Conservation (phyloP, 2,797 vertebrate species). For the Leontocebus nigricollis region DNA sequence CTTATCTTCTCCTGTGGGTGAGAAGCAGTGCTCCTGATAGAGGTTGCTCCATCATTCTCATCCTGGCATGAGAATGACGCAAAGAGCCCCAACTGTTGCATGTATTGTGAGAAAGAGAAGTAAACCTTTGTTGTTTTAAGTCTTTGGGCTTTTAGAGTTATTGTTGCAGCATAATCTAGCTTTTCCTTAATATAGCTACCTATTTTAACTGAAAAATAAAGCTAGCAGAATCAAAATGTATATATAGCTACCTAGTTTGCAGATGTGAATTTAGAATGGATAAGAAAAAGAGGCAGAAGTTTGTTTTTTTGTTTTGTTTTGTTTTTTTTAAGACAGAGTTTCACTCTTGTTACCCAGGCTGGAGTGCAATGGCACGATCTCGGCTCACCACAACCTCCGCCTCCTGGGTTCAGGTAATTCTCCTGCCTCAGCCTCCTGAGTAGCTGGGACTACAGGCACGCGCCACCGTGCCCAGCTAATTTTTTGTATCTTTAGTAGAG, state of each 20-base stretch:
- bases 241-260: background rate
- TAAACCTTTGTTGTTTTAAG: background rate
- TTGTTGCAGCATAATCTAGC: background rate
- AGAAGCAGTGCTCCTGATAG: background rate
- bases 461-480: no score
- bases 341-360: no score
- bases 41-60: background rate
- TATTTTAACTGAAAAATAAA: background rate
- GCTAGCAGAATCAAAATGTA: no score
- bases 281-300: background rate
- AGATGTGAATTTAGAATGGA: background rate
- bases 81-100: background rate
- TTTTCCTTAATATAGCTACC: background rate
- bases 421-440: no score
- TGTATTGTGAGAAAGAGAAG: background rate
- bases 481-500: no score
- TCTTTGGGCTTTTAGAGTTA: background rate
- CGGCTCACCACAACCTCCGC: no score
- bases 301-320: no score
- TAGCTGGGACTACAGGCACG: no score
- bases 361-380: no score
- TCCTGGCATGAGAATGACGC: background rate
- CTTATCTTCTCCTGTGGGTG: background rate
- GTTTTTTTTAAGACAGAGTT: no score
- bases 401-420: no score